Evolutionary conservation across 2,113 vertebrate species (phyloP).

Genomic region (Nannospalax galili): DNA sequence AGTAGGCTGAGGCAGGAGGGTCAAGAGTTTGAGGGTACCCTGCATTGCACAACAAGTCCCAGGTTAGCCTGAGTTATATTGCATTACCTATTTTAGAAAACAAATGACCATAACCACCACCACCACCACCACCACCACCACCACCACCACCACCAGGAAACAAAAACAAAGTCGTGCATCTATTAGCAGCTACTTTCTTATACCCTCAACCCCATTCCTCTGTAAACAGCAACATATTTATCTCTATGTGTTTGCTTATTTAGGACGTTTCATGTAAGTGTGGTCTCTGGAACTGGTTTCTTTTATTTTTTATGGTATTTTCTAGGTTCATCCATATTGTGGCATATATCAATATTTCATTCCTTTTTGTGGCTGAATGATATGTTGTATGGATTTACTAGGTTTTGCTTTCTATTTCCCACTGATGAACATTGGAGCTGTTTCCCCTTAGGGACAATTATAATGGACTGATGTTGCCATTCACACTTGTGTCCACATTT

Average conservation of each 20-base stretch:
- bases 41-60: background rate
- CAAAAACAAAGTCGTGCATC: background rate
- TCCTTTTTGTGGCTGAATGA: conserved; percentile 40
- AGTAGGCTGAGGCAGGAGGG: background rate
- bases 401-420: background rate
- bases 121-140: background rate
- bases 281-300: background rate
- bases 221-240: background rate
- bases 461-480: background rate
- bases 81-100: background rate
- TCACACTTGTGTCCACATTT: background rate
- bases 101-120: background rate
- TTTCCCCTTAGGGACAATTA: background rate
- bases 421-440: background rate
- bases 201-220: background rate
- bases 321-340: background rate
- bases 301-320: conserved; percentile 44
- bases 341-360: background rate
- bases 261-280: conserved; percentile 8
- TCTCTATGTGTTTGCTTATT: background rate
- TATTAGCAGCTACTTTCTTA: background rate
- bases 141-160: background rate
- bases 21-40: background rate
- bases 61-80: background rate
- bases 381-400: background rate